A percentile compares a stretch with the other conserved stretches of the same genome.
These are phyloP conservation scores for Amblyopsis hoosieri DNA, from an alignment of 2,797 vertebrate genomes.

Conservation along the genomic window DNA sequence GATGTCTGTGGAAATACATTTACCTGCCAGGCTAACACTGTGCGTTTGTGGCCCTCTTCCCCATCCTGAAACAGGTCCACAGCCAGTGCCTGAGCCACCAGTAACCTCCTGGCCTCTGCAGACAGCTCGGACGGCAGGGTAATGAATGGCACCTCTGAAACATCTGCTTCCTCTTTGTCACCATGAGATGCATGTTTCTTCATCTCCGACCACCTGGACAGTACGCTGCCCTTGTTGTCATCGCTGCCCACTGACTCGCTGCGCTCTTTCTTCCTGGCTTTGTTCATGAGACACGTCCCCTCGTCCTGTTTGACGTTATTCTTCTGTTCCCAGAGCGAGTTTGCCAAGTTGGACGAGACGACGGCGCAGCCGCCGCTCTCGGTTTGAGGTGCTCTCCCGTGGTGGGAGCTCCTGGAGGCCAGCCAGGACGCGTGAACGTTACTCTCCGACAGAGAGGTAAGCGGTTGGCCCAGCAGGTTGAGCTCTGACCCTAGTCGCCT, in stretches of 20 bases:
- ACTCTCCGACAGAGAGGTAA: constrained; percentile 62
- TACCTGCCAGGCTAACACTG: constrained; percentile 91
- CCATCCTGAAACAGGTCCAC: constrained; percentile 82
- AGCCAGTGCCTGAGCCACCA: constrained; percentile 90
- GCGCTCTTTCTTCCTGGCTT: constrained; percentile 66
- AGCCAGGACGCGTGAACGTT: constrained; percentile 17
- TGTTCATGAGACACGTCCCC: constrained; percentile 61
- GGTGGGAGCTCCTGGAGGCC: background rate
- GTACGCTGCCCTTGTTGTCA: constrained; percentile 29
- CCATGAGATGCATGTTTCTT: constrained; percentile 7
- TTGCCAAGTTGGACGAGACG: constrained; percentile 55
- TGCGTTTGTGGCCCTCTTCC: constrained; percentile 78
- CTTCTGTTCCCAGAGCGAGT: constrained; percentile 82
- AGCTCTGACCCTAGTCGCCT: constrained; percentile 79
- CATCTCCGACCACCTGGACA: constrained; percentile 42
- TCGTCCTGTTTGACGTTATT: constrained; percentile 64
- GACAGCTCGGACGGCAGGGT: constrained; percentile 85
- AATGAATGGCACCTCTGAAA: constrained; percentile 79
- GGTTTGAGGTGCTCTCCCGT: constrained; percentile 10
- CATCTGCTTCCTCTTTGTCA: constrained; percentile 53
- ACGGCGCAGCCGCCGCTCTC: constrained; percentile 52
- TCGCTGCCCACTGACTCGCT: constrained; percentile 74
- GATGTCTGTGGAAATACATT: constrained; percentile 1
- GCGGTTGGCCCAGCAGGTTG: constrained; percentile 78
- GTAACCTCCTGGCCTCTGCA: constrained; percentile 81